These are phyloP conservation scores for Podarcis cretensis DNA, from an alignment of 2,113 vertebrate genomes.

Conservation along the genomic window DNA sequence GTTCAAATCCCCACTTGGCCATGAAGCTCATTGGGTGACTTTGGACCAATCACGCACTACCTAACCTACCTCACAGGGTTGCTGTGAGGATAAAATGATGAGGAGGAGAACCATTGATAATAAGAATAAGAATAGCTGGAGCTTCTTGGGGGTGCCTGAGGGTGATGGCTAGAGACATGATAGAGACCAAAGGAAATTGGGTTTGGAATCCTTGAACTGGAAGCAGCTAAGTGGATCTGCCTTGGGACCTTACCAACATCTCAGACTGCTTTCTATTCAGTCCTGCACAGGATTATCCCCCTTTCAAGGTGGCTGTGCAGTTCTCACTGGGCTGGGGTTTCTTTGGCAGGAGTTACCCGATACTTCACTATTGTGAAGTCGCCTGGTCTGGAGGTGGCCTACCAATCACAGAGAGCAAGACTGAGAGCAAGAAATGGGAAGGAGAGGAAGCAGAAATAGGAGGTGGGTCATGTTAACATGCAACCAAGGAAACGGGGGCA, in stretches of 20 bases:
- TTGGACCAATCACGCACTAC: too few relatives aligned
- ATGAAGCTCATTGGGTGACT: too few relatives aligned
- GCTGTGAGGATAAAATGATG: too few relatives aligned
- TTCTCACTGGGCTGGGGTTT: background rate
- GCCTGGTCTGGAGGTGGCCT: background rate
- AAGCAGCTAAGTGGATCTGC: background rate
- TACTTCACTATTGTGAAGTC: background rate
- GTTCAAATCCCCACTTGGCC: too few relatives aligned
- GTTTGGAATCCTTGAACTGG: too few relatives aligned
- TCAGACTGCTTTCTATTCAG: background rate
- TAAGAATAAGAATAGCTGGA: background rate
- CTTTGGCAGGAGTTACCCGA: background rate
- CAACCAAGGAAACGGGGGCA: too few relatives aligned
- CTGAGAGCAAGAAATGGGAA: too few relatives aligned
- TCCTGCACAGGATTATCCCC: slow-evolving; percentile 20
- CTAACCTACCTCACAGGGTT: too few relatives aligned
- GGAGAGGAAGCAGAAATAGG: too few relatives aligned
- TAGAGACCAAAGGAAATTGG: background rate
- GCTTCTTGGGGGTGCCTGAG: background rate
- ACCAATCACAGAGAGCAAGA: background rate
- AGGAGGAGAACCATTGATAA: too few relatives aligned
- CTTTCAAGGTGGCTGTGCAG: background rate
- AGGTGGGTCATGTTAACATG: too few relatives aligned
- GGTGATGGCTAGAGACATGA: background rate
- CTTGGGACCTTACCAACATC: slow-evolving; percentile 47